A percentile compares a stretch with the other conserved stretches of the same genome.
phyloP scores from a whole-genome alignment of 2,797 vertebrate genomes.

The Aplochiton taeniatus region DNA sequence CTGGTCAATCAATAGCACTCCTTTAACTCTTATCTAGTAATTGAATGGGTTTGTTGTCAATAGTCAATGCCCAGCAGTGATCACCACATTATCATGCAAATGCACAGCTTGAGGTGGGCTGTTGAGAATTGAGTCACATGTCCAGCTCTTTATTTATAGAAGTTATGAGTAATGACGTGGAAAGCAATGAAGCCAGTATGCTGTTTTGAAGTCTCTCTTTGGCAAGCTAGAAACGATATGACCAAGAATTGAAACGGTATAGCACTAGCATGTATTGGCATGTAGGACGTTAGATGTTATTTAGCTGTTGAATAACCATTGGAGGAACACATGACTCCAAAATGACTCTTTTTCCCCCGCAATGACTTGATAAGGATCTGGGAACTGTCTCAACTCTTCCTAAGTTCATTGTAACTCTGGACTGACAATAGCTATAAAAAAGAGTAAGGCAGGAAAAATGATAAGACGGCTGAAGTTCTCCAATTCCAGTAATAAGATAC shows the following conservation, averaged over 20 bases:
- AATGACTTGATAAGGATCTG: no score
- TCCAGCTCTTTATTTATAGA: conserved; percentile 33
- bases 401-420: no score
- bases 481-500: no score
- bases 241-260: no score
- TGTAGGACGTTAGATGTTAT: background rate
- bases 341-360: no score
- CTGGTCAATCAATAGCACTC: conserved; percentile 72
- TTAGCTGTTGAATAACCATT: background rate
- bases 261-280: no score
- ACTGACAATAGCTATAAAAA: no score
- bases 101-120: conserved; percentile 36
- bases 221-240: no score
- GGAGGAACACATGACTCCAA: background rate
- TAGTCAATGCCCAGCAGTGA: conserved; percentile 42
- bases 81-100: conserved; percentile 48
- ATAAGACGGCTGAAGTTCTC: no score
- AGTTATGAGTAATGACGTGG: background rate
- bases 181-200: background rate
- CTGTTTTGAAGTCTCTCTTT: background rate
- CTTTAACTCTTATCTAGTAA: conserved; percentile 68
- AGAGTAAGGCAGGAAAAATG: no score
- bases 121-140: conserved; percentile 26
- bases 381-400: no score
- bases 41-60: conserved; percentile 67